Evolutionary conservation across 2,888 invertebrate species (phyloP), one percentile per base, ranked within the genome.

Genomic region (Oscheius sp.): DNA sequence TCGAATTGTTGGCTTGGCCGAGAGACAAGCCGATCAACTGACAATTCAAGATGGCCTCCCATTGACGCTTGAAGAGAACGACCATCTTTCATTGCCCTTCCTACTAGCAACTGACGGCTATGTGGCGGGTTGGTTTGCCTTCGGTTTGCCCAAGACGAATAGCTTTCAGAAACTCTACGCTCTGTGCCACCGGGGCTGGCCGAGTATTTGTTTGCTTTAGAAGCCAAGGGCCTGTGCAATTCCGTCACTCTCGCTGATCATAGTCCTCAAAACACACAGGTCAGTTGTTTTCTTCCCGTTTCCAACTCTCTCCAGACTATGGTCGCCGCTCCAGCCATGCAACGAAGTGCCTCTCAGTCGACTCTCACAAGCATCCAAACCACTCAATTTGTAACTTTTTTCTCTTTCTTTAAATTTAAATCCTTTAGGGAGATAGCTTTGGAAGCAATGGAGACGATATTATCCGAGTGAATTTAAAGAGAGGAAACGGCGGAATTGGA

Each of bases 61-160:
- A 88, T 91, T 94, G 71, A 91, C 92, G 0, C 88, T 97, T 63
- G 96, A 97, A 88, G 95, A 96, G 87, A 92, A 92, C 33, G 92
- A 93, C 82, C 89, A 90, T 72, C 90, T 97, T 46, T 93, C 93
- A 83, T 90, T 96, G 67, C 94, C 94, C 0, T 91, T 98, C 80
- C 89, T 98, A 55, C 90, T 97, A 69, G 97, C 98, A 0, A 96
- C 96, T 86, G 97, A 98, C 88, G 97, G 96, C 23, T 96, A 95
- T 89, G 95, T 95, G 15, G 69, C 77, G 46, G 82, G 82, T 82
- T 20, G 10, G 64, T 64, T 48, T 10, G 17, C n/a, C n/a, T n/a
- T n/a, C n/a, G n/a, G n/a, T n/a, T n/a, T n/a, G n/a, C n/a, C n/a
- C n/a, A n/a, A n/a, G n/a, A n/a, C n/a, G n/a, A n/a, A n/a, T n/a